Evolutionary conservation across 2,888 invertebrate genomes (phyloP), one percentile per base, ranked within the genome.

Genomic region (Pristionchus fissidentatus): DNA sequence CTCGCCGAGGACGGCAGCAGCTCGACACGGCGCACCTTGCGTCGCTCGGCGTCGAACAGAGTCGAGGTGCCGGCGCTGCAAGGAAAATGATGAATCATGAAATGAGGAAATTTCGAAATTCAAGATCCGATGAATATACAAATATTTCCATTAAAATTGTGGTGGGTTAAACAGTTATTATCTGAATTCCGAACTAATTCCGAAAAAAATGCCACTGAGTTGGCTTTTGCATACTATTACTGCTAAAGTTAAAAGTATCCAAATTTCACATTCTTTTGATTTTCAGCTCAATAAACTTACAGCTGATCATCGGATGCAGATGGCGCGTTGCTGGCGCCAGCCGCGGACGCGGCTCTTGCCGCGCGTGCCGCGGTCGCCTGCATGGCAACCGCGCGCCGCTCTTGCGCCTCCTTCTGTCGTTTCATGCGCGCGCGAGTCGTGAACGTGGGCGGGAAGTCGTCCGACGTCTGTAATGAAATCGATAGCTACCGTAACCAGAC

Each of bases 281-380:
- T 29, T 57, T 8, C n/a, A 32, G n/a, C 57, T 60, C 10, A 22
- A 10, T n/a, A 0, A 60, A 60, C 60, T 60, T 32, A 60, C 60
- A 60, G 60, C 32, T 29, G 29, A 8, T 60, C 60, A 8, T 60
- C 60, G 22, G 7, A 19, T 15, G 62, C 62, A 52, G 43, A 7
- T 29, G 87, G 88, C 83, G 79, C 87, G 19, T 85, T 87, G 57
- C 88, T 85, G 52, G 89, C 70, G 43, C 26, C n/a, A 41, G 70
- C 70, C 26, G 70, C 70, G 43, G 70, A 38, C 22, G 38, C 41
- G 0, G 41, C 70, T 26, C n/a, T 41, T 1, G 70, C 90, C 0
- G 89, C 91, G 55, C 89, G 89, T 35, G 89, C 91, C 32, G 91
- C 91, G 22, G 88, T 91, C 38, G 87, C 86, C 26, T 91, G 91